Conservation (phyloP, 1,140 invertebrate genomes). For the Lithobius niger region DNA sequence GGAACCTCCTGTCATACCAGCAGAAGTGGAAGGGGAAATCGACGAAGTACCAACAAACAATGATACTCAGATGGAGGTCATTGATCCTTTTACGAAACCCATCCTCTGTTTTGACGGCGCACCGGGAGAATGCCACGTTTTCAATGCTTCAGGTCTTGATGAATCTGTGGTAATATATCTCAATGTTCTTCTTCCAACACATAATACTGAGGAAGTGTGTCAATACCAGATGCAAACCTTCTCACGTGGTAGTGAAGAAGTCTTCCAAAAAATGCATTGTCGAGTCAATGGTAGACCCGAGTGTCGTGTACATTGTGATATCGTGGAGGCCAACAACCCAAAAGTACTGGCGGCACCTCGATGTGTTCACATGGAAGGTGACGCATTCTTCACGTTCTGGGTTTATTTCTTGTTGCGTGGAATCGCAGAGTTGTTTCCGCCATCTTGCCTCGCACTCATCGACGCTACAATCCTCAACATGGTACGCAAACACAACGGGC, state of each 20-base stretch:
- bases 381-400: slow-evolving; percentile 52
- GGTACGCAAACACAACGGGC: slow-evolving; percentile 61
- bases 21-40: slow-evolving; percentile 23
- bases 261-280: not conserved
- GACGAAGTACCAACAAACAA: slow-evolving; percentile 22
- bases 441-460: slow-evolving; percentile 60
- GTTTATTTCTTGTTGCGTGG: slow-evolving; percentile 60
- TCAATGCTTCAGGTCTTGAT: not conserved
- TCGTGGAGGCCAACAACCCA: not conserved
- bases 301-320: not conserved
- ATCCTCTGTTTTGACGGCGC: not conserved
- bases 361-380: slow-evolving; percentile 29
- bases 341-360: no score
- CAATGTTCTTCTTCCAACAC: not conserved
- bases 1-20: not conserved
- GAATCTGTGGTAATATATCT: slow-evolving; percentile 3
- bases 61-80: not conserved
- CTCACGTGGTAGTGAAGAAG: not conserved
- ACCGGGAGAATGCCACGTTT: slow-evolving; percentile 1
- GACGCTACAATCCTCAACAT: slow-evolving; percentile 66
- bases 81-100: not conserved
- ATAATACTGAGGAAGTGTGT: not conserved
- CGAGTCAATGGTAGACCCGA: not conserved
- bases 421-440: slow-evolving; percentile 55
- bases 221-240: not conserved